These are phyloP conservation scores for Hippocampus comes DNA, from an alignment of 2,113 vertebrate species.

Conservation along the genomic window DNA sequence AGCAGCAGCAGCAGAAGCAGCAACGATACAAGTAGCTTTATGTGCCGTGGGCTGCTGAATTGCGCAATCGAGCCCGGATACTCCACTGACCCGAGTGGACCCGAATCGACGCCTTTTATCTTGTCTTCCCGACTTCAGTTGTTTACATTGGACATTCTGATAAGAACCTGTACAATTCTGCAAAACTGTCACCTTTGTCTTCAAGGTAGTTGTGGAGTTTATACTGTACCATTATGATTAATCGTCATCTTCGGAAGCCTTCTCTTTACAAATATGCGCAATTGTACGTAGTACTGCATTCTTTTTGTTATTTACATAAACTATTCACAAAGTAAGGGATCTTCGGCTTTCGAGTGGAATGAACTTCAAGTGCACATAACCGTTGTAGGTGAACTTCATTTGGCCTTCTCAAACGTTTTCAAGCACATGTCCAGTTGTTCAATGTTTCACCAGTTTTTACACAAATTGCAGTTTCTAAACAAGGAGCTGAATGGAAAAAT, in stretches of 20 bases:
- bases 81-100: background rate
- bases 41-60: background rate
- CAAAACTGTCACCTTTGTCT: too few relatives aligned
- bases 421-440: too few relatives aligned
- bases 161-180: background rate
- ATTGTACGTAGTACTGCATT: background rate
- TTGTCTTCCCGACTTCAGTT: background rate
- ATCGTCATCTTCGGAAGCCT: background rate
- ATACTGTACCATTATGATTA: background rate
- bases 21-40: background rate
- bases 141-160: background rate
- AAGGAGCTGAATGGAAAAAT: too few relatives aligned
- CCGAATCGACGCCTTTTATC: background rate
- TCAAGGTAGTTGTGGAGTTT: background rate
- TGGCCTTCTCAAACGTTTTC: too few relatives aligned
- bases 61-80: slow-evolving; percentile 43
- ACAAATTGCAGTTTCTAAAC: too few relatives aligned
- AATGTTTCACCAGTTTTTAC: too few relatives aligned
- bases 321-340: too few relatives aligned
- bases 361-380: too few relatives aligned
- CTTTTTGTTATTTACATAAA: too few relatives aligned
- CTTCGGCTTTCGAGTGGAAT: too few relatives aligned
- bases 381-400: too few relatives aligned
- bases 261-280: background rate
- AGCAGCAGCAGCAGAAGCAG: background rate